Conservation (phyloP, 2,888 invertebrate genomes). For the Brachyptera putata region DNA sequence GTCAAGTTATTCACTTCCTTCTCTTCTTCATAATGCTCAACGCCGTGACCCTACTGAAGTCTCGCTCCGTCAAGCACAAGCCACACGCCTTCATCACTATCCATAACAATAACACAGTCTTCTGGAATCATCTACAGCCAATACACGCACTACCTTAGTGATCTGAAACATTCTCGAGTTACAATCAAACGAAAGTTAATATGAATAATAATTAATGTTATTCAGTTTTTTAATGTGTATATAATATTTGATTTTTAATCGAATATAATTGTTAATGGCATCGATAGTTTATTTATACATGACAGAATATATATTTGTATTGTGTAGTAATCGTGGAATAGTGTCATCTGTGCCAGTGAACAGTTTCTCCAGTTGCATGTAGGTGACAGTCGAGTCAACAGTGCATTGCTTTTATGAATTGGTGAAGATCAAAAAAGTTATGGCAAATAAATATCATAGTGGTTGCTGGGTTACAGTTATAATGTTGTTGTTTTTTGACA, state of each 20-base stretch:
- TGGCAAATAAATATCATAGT: neutral
- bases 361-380: neutral
- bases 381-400: neutral
- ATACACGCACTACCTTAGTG: too few species aligned
- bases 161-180: too few species aligned
- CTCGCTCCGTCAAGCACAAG: too few species aligned
- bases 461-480: neutral
- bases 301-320: neutral
- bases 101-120: conserved; percentile 1
- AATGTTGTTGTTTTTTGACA: neutral
- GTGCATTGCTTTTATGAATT: neutral
- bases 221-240: too few species aligned
- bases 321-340: neutral
- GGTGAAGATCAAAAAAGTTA: neutral
- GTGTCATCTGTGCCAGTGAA: neutral
- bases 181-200: too few species aligned
- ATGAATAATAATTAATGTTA: too few species aligned
- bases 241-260: too few species aligned
- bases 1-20: too few species aligned
- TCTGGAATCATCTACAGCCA: neutral
- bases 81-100: neutral
- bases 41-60: neutral
- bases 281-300: neutral
- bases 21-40: too few species aligned
- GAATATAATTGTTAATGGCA: too few species aligned